Evolutionary conservation across 2,113 vertebrate species (phyloP).

Genomic region (Orycteropus afer): DNA sequence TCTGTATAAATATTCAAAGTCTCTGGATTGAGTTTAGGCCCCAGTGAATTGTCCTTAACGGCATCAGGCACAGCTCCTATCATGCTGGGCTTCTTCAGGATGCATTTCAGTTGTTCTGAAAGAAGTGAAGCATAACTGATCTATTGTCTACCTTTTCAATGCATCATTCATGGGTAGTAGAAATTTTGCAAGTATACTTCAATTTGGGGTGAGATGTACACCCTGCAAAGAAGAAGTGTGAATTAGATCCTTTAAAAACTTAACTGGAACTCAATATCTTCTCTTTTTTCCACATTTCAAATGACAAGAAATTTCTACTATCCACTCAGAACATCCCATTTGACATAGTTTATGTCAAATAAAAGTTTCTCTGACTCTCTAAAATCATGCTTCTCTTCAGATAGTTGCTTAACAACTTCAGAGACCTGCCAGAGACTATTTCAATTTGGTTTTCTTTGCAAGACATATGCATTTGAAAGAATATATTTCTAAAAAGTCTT

Average conservation of each 20-base stretch:
- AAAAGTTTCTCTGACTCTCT: constrained; percentile 35
- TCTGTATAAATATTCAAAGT: constrained; percentile 49
- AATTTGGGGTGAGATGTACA: background rate
- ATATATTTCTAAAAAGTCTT: constrained; percentile 54
- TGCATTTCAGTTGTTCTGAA: background rate
- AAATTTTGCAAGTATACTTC: background rate
- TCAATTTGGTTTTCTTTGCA: constrained; percentile 60
- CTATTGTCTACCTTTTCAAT: background rate
- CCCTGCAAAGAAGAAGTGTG: background rate
- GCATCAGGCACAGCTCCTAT: background rate
- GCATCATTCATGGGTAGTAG: background rate
- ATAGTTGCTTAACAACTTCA: constrained; percentile 62
- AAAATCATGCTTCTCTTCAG: constrained; percentile 57
- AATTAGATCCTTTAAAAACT: constrained; percentile 49
- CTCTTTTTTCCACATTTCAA: constrained; percentile 14
- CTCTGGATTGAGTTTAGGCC: background rate
- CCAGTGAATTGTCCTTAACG: background rate
- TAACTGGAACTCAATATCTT: constrained; percentile 12
- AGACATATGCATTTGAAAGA: constrained; percentile 61
- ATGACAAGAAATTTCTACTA: background rate
- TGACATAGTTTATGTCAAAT: constrained; percentile 61
- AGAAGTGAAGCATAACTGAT: background rate
- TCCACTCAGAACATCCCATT: constrained; percentile 32
- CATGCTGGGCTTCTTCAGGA: background rate
- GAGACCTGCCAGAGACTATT: constrained; percentile 42